Conservation (phyloP, 2,797 vertebrate genomes). For the Pantherophis alleghaniensis region DNA sequence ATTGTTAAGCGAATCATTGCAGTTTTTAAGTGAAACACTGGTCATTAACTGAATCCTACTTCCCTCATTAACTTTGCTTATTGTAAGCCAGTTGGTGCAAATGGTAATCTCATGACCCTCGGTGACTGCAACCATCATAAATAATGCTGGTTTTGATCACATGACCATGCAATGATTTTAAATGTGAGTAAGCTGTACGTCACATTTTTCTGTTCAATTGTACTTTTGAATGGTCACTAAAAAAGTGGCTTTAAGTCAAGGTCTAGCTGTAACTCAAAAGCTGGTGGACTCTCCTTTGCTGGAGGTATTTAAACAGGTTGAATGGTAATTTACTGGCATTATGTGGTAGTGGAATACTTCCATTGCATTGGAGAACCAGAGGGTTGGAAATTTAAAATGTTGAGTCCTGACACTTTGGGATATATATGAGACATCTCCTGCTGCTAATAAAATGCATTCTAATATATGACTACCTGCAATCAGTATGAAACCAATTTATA, state of each 20-base stretch:
- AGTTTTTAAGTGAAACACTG: not conserved
- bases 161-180: not conserved
- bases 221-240: not conserved
- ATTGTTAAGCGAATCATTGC: not conserved
- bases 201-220: not conserved
- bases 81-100: not conserved
- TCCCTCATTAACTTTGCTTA: not conserved
- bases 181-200: not conserved
- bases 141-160: not conserved
- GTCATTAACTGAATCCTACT: not conserved
- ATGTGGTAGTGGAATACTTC: not conserved
- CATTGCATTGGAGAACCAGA: accelerated
- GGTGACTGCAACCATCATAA: not conserved
- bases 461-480: not conserved
- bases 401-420: not conserved
- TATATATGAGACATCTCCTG: not conserved
- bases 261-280: not conserved
- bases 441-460: not conserved
- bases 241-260: not conserved
- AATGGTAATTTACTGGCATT: not conserved
- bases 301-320: not conserved
- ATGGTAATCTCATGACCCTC: not conserved
- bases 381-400: not conserved
- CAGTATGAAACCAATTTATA: not conserved
- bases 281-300: not conserved